Percentiles rank a stretch among this genome's conserved stretches.
Evolutionary conservation across 2,797 vertebrate genomes (phyloP).

Genomic region (Melanotaenia parkinsoni): DNA sequence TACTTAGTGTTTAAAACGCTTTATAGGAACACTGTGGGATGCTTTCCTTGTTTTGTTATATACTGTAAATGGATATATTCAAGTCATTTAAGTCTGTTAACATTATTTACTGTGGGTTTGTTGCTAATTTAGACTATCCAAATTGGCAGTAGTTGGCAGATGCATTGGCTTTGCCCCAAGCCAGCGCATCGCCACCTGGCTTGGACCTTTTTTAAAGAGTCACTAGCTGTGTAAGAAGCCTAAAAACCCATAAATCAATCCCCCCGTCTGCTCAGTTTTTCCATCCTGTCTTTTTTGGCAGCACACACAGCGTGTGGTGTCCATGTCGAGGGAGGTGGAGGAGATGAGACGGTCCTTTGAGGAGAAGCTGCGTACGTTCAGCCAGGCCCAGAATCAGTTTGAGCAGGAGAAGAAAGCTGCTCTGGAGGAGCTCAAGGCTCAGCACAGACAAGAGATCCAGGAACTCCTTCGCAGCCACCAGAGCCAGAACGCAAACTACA

Average conservation of each 20-base stretch:
- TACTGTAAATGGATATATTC: neutral
- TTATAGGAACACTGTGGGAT: neutral
- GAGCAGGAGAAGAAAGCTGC: slow-evolving; percentile 93
- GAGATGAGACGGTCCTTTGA: slow-evolving; percentile 97
- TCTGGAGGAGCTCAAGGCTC: slow-evolving; percentile 89
- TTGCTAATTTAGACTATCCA: slow-evolving; percentile 26
- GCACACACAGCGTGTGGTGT: slow-evolving; percentile 94
- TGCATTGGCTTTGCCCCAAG: slow-evolving; percentile 2
- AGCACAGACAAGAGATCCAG: slow-evolving; percentile 92
- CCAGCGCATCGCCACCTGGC: slow-evolving; percentile 28
- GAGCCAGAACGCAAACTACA: slow-evolving; percentile 91
- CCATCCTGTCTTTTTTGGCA: slow-evolving; percentile 60
- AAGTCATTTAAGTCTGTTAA: slow-evolving; percentile 2
- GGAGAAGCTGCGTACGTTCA: slow-evolving; percentile 91
- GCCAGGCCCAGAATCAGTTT: slow-evolving; percentile 90
- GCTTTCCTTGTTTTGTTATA: neutral
- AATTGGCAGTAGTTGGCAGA: slow-evolving; percentile 6
- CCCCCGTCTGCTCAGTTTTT: slow-evolving; percentile 14
- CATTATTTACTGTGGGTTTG: slow-evolving; percentile 14
- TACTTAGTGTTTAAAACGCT: slow-evolving; percentile 19
- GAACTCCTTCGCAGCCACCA: slow-evolving; percentile 93
- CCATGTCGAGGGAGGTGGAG: slow-evolving; percentile 97
- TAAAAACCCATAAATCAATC: slow-evolving; percentile 38
- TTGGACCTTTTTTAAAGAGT: slow-evolving; percentile 27
- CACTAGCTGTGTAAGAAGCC: slow-evolving; percentile 14